Evolutionary conservation across 2,888 invertebrate species (phyloP).

Genomic region (Campoplex nolae): DNA sequence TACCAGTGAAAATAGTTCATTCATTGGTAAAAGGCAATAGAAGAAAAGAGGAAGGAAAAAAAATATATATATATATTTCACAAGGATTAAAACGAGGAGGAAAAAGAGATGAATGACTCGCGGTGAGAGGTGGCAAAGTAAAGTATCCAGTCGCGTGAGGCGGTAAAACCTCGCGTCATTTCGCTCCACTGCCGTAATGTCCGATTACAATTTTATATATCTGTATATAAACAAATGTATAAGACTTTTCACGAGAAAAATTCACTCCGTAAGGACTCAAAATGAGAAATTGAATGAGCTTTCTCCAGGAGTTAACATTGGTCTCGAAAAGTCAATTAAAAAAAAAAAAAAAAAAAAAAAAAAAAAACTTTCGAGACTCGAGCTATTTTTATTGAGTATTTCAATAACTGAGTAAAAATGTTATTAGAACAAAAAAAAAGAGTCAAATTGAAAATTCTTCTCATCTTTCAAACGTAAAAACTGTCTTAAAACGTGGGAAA

Average conservation of each 20-base stretch:
- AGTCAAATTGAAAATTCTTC: background rate
- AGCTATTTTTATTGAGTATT: background rate
- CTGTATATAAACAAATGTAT: background rate
- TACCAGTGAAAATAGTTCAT: background rate
- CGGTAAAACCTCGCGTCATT: conserved; percentile 40
- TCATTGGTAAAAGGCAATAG: background rate
- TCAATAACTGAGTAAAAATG: background rate
- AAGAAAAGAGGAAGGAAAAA: background rate
- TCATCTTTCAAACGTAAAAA: too few relatives aligned
- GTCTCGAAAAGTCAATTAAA: background rate
- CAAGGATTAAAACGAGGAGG: background rate
- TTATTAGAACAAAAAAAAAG: background rate
- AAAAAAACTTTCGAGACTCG: background rate
- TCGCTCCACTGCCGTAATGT: conserved; percentile 36
- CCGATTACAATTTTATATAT: conserved; percentile 18
- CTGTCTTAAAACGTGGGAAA: too few relatives aligned
- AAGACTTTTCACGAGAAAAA: background rate
- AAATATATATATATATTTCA: background rate
- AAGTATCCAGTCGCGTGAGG: conserved; percentile 52
- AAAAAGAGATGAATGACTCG: conserved; percentile 17
- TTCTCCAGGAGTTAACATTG: background rate
- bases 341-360: background rate
- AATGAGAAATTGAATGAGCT: background rate
- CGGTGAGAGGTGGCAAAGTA: conserved; percentile 41
- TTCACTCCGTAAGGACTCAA: background rate